phyloP scores from a whole-genome alignment of 2,797 vertebrate species.

The Bothrops alternatus region DNA sequence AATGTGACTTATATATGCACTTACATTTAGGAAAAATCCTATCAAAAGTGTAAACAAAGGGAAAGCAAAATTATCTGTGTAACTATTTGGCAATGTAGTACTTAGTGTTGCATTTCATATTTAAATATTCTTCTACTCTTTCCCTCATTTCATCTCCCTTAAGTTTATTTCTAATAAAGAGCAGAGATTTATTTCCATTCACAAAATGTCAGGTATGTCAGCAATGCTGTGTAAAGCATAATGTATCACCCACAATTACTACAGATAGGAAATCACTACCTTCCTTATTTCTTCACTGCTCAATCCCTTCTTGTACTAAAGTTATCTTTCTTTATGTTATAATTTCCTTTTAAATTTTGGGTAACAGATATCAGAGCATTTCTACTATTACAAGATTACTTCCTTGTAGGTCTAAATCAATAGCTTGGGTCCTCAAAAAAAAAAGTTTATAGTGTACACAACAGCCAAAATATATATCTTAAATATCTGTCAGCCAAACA shows the following conservation, averaged over 20 bases:
- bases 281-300: background rate
- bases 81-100: background rate
- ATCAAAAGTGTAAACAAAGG: background rate
- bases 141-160: background rate
- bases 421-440: background rate
- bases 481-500: background rate
- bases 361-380: background rate
- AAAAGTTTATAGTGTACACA: background rate
- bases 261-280: background rate
- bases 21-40: background rate
- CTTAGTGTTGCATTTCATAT: background rate
- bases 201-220: background rate
- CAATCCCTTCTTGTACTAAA: background rate
- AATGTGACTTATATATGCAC: background rate
- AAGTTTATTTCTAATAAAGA: background rate
- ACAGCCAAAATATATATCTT: background rate
- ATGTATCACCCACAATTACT: background rate
- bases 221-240: background rate
- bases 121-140: background rate
- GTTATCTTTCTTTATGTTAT: background rate
- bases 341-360: background rate
- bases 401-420: background rate
- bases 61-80: background rate
- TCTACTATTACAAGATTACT: background rate
- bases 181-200: background rate